Base-by-base conservation (phyloP, 2,113 vertebrate genomes). In the Accipiter virgatus region DNA sequence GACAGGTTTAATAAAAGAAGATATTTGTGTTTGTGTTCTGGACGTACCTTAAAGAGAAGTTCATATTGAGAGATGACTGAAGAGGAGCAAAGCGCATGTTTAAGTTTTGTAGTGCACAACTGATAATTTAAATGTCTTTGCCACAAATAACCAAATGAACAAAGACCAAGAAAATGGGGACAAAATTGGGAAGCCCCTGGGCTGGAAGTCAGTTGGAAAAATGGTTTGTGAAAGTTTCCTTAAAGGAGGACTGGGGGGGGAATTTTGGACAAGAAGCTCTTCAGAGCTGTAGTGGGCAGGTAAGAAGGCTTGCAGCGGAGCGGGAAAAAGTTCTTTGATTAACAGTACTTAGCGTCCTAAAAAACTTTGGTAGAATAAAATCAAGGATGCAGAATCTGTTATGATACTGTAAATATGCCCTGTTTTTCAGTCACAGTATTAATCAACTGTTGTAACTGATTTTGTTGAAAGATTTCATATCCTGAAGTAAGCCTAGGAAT, bases 11-110 rank as follows among this genome's bases (percentile, higher is more conserved):
- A 62, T 95, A 73, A 68, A 91, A 81, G 52, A 58, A 95, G 86
- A 38, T 77, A 31, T n/a, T 82, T 93, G 5, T 68, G 17, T 82
- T 93, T 96, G 62, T 95, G 32, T 80, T 95, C 66, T 96, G 95
- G 86, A 83, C 0, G 0, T 77, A 45, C 63, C 23, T 88, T 91
- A 90, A 93, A 67, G 59, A 93, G 81, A 74, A 82, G 52, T 25
- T 93, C 29, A 52, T 95, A 25, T 16, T 91, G 79, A 94, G 50
- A 91, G 59, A 47, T 85, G 84, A 62, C 62, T 87, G 94, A 95
- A 95, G 93, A 93, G 87, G 93, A 96, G 66, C 73, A 95, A 91
- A 85, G 68, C 75, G 32, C 36, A 8, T 85, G 42, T 94, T 93
- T 91, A 82, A 72, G 66, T 95, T 91, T 32, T 29, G 16, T 86